Conservation (phyloP, 2,888 invertebrate genomes). For the Serripes groenlandicus region DNA sequence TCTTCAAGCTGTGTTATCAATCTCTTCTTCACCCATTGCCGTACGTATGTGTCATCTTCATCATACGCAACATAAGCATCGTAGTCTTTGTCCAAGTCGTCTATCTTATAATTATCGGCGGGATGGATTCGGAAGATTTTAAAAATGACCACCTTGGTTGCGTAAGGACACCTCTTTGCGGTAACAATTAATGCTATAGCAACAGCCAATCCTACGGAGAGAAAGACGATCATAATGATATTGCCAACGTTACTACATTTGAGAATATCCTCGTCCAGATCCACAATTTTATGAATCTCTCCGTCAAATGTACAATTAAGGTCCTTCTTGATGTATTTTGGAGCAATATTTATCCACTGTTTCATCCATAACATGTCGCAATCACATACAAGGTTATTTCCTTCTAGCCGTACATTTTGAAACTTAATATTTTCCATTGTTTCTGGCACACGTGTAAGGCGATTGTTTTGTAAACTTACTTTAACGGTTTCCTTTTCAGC, state of each 20-base stretch:
- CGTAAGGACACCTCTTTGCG: constrained; percentile 72
- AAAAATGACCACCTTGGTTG: constrained; percentile 67
- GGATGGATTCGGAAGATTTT: constrained; percentile 68
- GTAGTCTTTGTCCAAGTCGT: constrained; percentile 39
- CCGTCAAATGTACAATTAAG: constrained; percentile 58
- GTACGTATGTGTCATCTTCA: constrained; percentile 62
- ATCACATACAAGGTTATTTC: constrained; percentile 55
- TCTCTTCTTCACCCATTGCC: constrained; percentile 65
- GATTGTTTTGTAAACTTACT: constrained; percentile 58
- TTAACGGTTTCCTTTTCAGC: constrained; percentile 24
- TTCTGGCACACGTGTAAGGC: constrained; percentile 51
- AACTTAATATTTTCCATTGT: constrained; percentile 56
- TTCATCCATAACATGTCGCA: constrained; percentile 68
- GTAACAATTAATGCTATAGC: constrained; percentile 60
- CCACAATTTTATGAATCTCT: constrained; percentile 45
- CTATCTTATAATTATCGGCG: constrained; percentile 61
- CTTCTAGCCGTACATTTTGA: constrained; percentile 33
- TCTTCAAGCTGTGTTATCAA: constrained; percentile 61
- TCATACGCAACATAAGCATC: constrained; percentile 69
- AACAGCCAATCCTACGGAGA: constrained; percentile 52
- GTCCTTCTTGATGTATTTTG: constrained; percentile 36
- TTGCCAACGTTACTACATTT: constrained; percentile 59
- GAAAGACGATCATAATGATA: constrained; percentile 57
- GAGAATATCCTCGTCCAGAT: constrained; percentile 52
- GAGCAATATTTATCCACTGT: constrained; percentile 65